These are phyloP conservation scores for Bufo gargarizans DNA, from an alignment of 2,113 vertebrate genomes.

Conservation along the genomic window DNA sequence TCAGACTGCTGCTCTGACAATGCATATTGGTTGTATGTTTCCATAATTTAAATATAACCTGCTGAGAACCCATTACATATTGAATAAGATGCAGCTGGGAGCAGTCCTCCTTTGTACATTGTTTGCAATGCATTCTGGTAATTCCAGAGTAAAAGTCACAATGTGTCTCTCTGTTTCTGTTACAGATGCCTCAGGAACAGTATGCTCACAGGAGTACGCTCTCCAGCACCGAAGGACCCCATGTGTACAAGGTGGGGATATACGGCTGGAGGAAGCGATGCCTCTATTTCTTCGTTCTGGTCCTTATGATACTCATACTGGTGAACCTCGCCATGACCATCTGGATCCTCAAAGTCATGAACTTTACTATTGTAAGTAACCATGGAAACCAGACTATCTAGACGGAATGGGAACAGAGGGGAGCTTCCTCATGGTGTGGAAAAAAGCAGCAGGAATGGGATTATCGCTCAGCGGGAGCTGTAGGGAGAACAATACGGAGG, in stretches of 20 bases:
- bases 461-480: not conserved
- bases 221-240: conserved; percentile 89
- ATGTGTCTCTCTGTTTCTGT: conserved; percentile 53
- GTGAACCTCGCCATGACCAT: conserved; percentile 98
- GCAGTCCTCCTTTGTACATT: not conserved
- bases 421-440: not conserved
- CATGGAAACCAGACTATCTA: conserved; percentile 41
- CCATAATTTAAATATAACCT: conserved; percentile 1
- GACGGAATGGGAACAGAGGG: not conserved
- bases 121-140: conserved; percentile 48
- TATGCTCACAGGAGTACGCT: conserved; percentile 87
- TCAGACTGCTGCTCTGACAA: not conserved
- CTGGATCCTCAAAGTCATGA: conserved; percentile 99
- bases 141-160: conserved; percentile 48
- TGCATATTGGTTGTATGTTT: not conserved
- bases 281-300: conserved; percentile 98
- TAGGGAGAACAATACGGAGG: not conserved
- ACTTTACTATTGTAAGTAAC: conserved; percentile 98
- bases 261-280: conserved; percentile 99
- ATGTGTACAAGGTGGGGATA: conserved; percentile 98
- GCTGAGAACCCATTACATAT: conserved; percentile 14
- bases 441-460: conserved; percentile 16
- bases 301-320: conserved; percentile 98
- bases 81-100: conserved; percentile 25
- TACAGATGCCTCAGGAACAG: conserved; percentile 98